These are phyloP conservation scores for Hylyphantes graminicola DNA, from an alignment of 1,140 invertebrate species.

Conservation along the genomic window DNA sequence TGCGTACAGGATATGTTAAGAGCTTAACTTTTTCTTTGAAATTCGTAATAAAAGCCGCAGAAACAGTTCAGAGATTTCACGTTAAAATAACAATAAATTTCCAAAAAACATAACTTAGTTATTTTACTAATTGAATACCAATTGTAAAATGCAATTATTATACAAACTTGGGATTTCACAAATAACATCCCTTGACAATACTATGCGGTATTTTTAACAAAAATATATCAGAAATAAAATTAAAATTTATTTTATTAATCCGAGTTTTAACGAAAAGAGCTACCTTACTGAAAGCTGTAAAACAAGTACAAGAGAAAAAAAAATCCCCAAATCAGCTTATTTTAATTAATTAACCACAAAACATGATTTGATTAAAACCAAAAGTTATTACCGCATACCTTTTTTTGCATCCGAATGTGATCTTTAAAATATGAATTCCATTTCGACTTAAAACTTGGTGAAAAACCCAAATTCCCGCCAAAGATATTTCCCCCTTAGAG, in stretches of 20 bases:
- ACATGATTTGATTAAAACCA: conserved; percentile 56
- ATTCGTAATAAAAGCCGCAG: too few species aligned
- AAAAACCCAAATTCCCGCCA: conserved; percentile 17
- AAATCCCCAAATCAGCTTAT: too few species aligned
- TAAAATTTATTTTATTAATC: neutral
- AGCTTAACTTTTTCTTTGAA: too few species aligned
- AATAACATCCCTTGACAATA: conserved; percentile 33
- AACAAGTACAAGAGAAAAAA: conserved; percentile 24
- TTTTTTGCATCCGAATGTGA: neutral
- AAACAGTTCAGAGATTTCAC: too few species aligned
- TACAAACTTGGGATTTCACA: conserved; percentile 23
- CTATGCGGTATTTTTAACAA: conserved; percentile 48
- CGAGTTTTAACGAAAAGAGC: conserved; percentile 32
- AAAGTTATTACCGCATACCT: neutral
- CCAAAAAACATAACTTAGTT: neutral
- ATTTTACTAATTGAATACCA: conserved; percentile 34
- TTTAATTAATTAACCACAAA: conserved; percentile 58
- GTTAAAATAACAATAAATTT: too few species aligned
- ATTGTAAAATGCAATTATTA: conserved; percentile 46
- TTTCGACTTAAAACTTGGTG: conserved; percentile 9
- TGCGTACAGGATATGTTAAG: too few species aligned
- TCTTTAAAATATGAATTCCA: conserved; percentile 23
- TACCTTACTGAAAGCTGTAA: neutral
- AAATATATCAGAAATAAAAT: neutral
- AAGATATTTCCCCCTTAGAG: conserved; percentile 1